A percentile compares a stretch with the other conserved stretches of the same genome.
Evolutionary conservation across 2,113 vertebrate species (phyloP).

Genomic region (Bujurquina vittata): DNA sequence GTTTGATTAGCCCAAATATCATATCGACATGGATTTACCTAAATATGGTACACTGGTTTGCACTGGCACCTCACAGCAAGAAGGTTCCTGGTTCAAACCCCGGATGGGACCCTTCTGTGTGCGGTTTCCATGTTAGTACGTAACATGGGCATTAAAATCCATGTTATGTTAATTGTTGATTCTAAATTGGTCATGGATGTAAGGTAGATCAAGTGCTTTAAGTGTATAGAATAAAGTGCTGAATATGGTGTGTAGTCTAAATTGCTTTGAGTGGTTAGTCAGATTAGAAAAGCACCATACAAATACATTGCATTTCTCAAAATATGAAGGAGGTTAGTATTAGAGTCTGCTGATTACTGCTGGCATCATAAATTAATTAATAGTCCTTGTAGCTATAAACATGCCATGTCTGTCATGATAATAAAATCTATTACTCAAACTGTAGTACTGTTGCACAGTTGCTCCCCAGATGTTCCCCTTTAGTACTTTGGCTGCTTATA

Average conservation of each 20-base stretch:
- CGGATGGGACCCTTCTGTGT: too few relatives aligned
- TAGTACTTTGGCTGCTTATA: conserved; percentile 2
- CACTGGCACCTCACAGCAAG: not conserved
- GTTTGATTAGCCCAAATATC: conserved; percentile 11
- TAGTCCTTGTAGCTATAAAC: conserved; percentile 25
- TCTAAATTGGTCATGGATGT: not conserved
- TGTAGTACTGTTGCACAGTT: conserved; percentile 10
- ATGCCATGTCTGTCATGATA: not conserved
- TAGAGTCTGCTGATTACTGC: not conserved
- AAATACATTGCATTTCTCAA: not conserved
- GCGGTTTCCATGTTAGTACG: too few relatives aligned
- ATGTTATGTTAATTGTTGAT: too few relatives aligned
- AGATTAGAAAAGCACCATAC: not conserved
- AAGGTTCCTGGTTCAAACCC: not conserved
- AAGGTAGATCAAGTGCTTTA: not conserved
- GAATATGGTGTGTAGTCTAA: not conserved
- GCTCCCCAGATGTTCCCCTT: not conserved
- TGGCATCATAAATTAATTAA: conserved; percentile 12
- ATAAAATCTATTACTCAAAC: not conserved
- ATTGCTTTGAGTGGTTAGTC: not conserved
- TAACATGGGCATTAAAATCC: too few relatives aligned
- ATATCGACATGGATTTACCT: not conserved
- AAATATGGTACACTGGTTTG: not conserved
- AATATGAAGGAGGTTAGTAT: conserved; percentile 1
- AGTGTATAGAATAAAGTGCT: too few relatives aligned